Conservation (phyloP, 2,113 vertebrate genomes). For the Phaethornis superciliosus region DNA sequence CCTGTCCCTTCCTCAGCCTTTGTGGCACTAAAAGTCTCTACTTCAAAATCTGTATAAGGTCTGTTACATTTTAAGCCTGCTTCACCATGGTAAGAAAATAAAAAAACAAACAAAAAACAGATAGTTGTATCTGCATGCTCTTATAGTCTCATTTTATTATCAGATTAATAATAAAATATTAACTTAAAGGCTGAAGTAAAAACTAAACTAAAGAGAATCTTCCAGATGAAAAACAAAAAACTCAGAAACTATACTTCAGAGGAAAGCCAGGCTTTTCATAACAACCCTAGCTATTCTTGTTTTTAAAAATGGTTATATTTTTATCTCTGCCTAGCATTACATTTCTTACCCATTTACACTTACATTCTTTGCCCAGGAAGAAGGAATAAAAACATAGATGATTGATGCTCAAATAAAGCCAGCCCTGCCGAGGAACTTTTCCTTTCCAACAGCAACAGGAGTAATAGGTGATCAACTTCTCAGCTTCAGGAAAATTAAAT, state of each 20-base stretch:
- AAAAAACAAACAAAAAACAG: background rate
- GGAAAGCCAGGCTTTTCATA: background rate
- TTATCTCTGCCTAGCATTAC: background rate
- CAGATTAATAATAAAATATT: background rate
- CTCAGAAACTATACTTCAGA: background rate
- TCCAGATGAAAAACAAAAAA: background rate
- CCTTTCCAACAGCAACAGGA: constrained; percentile 99
- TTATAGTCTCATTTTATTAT: background rate
- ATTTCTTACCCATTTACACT: constrained; percentile 44
- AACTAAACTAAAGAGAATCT: background rate
- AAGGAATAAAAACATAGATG: constrained; percentile 98
- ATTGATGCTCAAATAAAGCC: constrained; percentile 96
- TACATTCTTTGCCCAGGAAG: constrained; percentile 96
- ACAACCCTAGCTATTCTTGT: background rate
- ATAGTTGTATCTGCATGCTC: background rate
- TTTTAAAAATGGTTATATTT: background rate
- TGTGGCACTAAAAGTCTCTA: background rate
- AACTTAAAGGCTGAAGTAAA: background rate
- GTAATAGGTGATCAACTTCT: constrained; percentile 92
- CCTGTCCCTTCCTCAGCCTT: background rate
- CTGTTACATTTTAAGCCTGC: background rate
- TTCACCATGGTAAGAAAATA: background rate
- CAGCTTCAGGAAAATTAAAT: constrained; percentile 90
- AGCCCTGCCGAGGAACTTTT: constrained; percentile 94
- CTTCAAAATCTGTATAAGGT: background rate